Base-by-base conservation (phyloP, 2,113 vertebrate genomes). In the Sinosuthora webbiana region DNA sequence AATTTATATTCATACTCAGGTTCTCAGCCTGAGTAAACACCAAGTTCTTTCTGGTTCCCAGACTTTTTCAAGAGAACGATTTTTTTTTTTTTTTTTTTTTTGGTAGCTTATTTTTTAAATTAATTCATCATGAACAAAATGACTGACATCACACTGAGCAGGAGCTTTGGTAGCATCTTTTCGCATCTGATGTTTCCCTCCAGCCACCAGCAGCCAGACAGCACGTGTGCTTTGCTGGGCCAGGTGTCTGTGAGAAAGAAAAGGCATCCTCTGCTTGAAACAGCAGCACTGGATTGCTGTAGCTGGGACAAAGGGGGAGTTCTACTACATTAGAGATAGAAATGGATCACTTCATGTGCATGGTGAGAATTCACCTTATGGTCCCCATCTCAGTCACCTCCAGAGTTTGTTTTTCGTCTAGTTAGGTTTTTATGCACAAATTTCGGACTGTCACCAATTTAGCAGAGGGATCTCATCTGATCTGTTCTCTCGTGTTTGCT, bases 11-110 rank as follows among this genome's bases (percentile, higher is more conserved):
- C 82, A 55, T 80, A 52, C 60, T 86, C 79, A 79, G 79, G 65
- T 56, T 68, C 73, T 82, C 74, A 39, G 49, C 56, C 49, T 93
- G 75, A 70, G 56, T 81, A 93, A 95, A 96, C 65, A 92, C 35
- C 37, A 63, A 90, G 92, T 70, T 76, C 52, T 67, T 89, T 30
- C 84, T 55, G n/a, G 50, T 88, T 90, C 73, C 41, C 37, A 71
- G 37, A 45, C 19, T 22, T 39, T 39, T 39, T 39, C 37, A 39
- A 39, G 37, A 39, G 41, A 86, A 88, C 57, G 59, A 33, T 11
- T 31, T 80, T 79, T 74, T 59, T 37, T 80, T 53, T 87, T 93
- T 76, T 62, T 50, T n/a, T n/a, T n/a, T n/a, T n/a, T n/a, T n/a
- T n/a, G n/a, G 27, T 37, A 62, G 22, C 21, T 89, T 78, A 30